These are phyloP conservation scores for Charanyca ferruginea DNA, from an alignment of 2,888 invertebrate genomes.

Conservation along the genomic window DNA sequence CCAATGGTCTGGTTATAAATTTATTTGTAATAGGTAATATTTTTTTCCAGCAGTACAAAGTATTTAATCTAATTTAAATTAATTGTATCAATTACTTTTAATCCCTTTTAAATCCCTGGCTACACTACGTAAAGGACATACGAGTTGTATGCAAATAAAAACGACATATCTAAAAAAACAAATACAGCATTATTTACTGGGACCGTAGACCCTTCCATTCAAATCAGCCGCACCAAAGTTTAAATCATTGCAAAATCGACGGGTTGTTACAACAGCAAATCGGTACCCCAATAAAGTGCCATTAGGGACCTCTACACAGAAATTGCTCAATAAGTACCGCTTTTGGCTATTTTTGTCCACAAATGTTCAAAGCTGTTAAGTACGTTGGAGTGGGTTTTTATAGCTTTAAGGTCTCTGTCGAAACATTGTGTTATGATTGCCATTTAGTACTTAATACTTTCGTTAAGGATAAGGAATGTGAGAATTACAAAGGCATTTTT, in stretches of 20 bases:
- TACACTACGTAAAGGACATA: no score
- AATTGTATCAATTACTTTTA: no score
- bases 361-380: slow-evolving; percentile 33
- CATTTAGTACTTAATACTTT: background rate
- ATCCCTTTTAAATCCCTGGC: no score
- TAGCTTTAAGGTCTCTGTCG: background rate
- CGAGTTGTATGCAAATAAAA: background rate
- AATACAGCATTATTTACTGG: background rate
- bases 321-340: slow-evolving; percentile 63
- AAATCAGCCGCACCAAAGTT: slow-evolving; percentile 26
- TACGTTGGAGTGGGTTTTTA: slow-evolving; percentile 14
- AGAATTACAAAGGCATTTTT: no score
- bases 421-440: slow-evolving; percentile 1
- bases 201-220: background rate
- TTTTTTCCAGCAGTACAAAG: no score
- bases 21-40: no score
- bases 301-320: slow-evolving; percentile 59
- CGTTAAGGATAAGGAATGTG: no score
- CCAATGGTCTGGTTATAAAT: no score
- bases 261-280: slow-evolving; percentile 45
- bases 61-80: no score
- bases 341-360: slow-evolving; percentile 46
- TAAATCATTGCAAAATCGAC: slow-evolving; percentile 39
- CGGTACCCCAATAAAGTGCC: slow-evolving; percentile 63
- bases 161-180: background rate